Base-by-base conservation (phyloP, 1,140 invertebrate species). In the Lasioglossum albipes region DNA sequence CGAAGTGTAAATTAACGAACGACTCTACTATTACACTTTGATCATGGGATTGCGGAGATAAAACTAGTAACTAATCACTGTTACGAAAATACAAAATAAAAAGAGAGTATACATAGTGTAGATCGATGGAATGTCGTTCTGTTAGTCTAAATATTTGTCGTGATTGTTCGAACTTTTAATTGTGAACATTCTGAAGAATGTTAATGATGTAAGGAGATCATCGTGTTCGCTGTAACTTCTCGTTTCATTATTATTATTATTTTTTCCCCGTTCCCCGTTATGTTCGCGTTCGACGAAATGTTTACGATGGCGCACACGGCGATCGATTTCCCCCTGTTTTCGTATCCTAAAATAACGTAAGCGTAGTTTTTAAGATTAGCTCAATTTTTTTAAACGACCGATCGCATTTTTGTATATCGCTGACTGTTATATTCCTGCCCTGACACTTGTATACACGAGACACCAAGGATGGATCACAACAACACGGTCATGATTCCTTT, bases 341-440 rank as follows among this genome's bases (percentile, higher is more conserved):
- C 81, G 79, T 83, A 77, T 84, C 78, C 61, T 67, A 82, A 75
- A 84, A 75, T 84, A 84, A 74, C 45, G 52, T 82, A 87, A 85
- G 78, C 31, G n/a, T 91, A 91, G 86, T 84, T 88, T 59, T 89
- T 92, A 92, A 92, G 91, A 89, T 88, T 91, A 92, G 90, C 90
- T 91, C 90, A 92, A 92, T 89, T 91, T 92, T 92, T 91, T 91
- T 88, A 88, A 84, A 82, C 77, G 62, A 85, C 83, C 77, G 73
- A 87, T 85, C 77, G 74, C 72, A 88, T 84, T 91, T 91, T 92
- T 91, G 88, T 92, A 92, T 84, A 87, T 87, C 82, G 82, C 84
- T 84, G 83, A 91, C 83, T 86, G 76, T 88, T 83, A 84, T 86
- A 87, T 79, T 83, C 77, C 81, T 87, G 79, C 70, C 76, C 70